Base-by-base conservation (phyloP, 2,888 invertebrate species). In the Yponomeuta malinellus region DNA sequence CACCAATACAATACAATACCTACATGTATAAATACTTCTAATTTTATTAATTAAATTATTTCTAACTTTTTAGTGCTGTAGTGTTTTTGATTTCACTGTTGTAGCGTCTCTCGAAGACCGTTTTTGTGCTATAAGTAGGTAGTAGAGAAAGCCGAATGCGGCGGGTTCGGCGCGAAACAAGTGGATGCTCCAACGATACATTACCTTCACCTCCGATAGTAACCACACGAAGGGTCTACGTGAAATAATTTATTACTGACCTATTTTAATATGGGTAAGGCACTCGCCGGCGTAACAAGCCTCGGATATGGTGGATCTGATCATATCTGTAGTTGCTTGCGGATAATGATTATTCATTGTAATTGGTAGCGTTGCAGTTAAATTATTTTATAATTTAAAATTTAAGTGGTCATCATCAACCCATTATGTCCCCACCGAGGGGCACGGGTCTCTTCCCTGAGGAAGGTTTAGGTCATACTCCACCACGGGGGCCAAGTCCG, bases 201-300 rank as follows among this genome's bases (percentile, higher is more conserved):
- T 87, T 87, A 84, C 81, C 79, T 78, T 82, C 82, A 81, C 83
- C 81, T 82, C 78, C 72, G 81, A 83, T 84, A 84, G 84, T 83
- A 84, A 85, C 87, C 87, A 78, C 82, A 81, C 82, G 81, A 85
- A 87, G 86, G 87, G 87, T 85, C 81, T 82, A 81, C 81, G 81
- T 80, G 83, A 83, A 86, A 88, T 88, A 87, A 89, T 89, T 89
- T 88, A 88, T 88, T 84, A 85, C 83, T 76, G 76, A 77, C 80
- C 81, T 78, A 78, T 75, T 81, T 80, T 68, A 71, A 69, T 69
- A 68, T 63, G 63, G 43, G 63, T n/a, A 63, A 23, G 23, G 37
- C 63, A 31, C 63, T 69, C 31, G 52, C 31, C 48, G 59, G 70
- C 64, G 43, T 48, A 69, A 52, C n/a, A 68, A 68, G 31, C 31